Evolutionary conservation across 2,888 invertebrate species (phyloP), one percentile per base, ranked within the genome.

Genomic region (Chrysolina oricalcia): DNA sequence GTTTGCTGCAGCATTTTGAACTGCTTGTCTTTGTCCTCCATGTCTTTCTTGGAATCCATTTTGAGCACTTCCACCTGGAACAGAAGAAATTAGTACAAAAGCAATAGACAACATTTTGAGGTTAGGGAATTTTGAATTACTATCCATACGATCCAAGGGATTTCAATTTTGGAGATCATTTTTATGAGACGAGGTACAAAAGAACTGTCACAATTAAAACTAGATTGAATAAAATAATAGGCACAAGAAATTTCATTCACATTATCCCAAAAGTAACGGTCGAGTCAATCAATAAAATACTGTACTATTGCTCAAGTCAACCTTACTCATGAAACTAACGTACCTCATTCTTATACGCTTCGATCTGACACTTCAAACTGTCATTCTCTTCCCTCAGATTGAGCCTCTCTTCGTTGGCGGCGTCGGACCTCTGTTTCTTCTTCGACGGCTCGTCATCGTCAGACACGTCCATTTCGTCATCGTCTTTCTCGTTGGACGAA

Each of bases 341-440:
- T 74, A 88, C 89, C 90, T 98, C 98, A 88, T 97, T 97, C 88
- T 97, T 97, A 86, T 96, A 97, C 0, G 97, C 98, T 88, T 97
- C 97, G 84, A 98, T 88, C 89, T 97, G 96, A 88, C 97, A 97
- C 76, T 95, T 93, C 41, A 98, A 90, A 81, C 95, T 95, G 84
- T 97, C 97, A 86, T 97, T 98, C 87, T 98, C 98, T 77, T 95
- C 95, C 92, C 95, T 89, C 9, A 91, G 82, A 46, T 80, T 84
- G 41, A 85, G 84, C 50, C 82, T 83, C 68, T 86, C 85, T 63
- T 84, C 85, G 35, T 69, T 78, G 15, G 76, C 81, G 70, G 75
- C 73, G 53, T 84, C 85, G 59, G 62, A 79, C 48, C 71, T 89
- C 83, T 84, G 86, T 68, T 86, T 87, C 74, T 86, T 87, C 41